Evolutionary conservation across 1,140 invertebrate species (phyloP), one percentile per base, ranked within the genome.

Genomic region (Batillaria attramentaria): DNA sequence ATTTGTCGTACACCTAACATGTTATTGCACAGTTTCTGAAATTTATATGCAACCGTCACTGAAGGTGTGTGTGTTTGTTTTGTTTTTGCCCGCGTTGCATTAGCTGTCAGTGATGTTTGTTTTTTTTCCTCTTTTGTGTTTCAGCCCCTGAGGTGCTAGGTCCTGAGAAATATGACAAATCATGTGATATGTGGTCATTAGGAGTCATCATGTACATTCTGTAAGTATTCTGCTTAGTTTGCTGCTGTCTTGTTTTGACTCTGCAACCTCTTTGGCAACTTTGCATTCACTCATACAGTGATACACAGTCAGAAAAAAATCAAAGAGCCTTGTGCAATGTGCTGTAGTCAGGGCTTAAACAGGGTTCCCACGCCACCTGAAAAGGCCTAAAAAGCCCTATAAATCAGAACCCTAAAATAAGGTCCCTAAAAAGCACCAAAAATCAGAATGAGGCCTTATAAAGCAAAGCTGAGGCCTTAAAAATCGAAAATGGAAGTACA

Each of bases 151-250:
- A 99, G 94, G 97, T 99, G 33, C 91, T 99, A 46, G 97, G 97
- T 60, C 96, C 97, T 57, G 96, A 98, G 89, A 98, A 98, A 90
- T 99, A 99, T 92, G 98, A 99, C 92, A 99, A 98, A 91, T 98
- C 96, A 80, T 99, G 98, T 93, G 98, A 99, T 93, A 97, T 99
- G 90, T 99, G 98, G 98, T 98, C 97, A 0, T 91, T 99, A 76
- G 98, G 98, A 66, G 97, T 99, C 65, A 98, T 99, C 73, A 99
- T 98, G 96, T 99, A 99, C 90, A 99, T 99, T 88, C 92, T 97
- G 95, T 96, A 93, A 95, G 95, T 95, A 86, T 84, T 57, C 24
- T 66, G 16, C 39, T 35, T n/a, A 75, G 54, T 37, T 31, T 35
- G 0, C 57, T 62, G 8, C 57, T 28, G 16, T 62, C 57, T 28